Conservation (phyloP, 1,140 invertebrate genomes). For the Linepithema humile region DNA sequence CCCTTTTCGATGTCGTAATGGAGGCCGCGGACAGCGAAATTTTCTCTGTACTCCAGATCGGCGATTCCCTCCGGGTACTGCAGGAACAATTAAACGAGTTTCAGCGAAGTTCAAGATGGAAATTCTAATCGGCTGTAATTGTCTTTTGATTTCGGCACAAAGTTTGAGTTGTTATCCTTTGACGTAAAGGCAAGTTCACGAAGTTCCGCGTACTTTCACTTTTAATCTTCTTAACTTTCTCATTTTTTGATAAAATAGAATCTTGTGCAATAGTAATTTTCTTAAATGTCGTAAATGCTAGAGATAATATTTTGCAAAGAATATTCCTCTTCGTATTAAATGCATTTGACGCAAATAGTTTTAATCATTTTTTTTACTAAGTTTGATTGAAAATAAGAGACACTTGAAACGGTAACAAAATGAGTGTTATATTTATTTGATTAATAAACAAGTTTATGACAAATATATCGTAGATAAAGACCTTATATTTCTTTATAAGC, state of each 20-base stretch:
- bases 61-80: constrained; percentile 96
- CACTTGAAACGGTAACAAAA: not conserved
- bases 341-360: not conserved
- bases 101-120: constrained; percentile 60
- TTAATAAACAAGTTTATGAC: not conserved
- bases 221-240: not conserved
- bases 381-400: not conserved
- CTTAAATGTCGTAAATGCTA: not conserved
- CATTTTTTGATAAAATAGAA: not conserved
- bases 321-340: not conserved
- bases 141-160: constrained; percentile 59
- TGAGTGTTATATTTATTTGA: not conserved
- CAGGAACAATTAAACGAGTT: constrained; percentile 77
- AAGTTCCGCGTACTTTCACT: not conserved
- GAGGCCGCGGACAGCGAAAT: constrained; percentile 96
- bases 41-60: constrained; percentile 93
- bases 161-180: not conserved
- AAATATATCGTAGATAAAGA: constrained; percentile 81
- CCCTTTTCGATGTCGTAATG: constrained; percentile 99
- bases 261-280: not conserved
- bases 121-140: constrained; percentile 67
- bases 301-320: not conserved
- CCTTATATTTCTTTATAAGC: constrained; percentile 95
- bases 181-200: not conserved
- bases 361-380: not conserved